Evolutionary conservation across 2,888 invertebrate genomes (phyloP).

Genomic region (Scaptomyza cyrtandrae): DNA sequence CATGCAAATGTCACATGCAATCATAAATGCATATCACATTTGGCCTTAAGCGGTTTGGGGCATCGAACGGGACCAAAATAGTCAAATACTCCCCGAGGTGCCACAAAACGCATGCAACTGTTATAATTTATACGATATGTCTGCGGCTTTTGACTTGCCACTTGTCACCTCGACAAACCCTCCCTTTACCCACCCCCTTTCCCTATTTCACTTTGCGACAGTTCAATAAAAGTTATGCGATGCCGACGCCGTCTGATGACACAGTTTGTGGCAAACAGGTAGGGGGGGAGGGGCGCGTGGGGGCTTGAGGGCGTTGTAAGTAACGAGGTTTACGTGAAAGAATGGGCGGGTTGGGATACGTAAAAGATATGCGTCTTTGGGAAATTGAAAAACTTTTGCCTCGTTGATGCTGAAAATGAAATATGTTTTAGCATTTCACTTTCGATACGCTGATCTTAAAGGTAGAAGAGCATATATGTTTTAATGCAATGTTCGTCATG

Average conservation of each 20-base stretch:
- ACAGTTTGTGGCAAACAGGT: conserved; percentile 56
- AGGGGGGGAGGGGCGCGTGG: background rate
- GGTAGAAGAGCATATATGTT: background rate
- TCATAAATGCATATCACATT: conserved; percentile 73
- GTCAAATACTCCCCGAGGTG: conserved; percentile 47
- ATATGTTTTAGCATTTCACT: conserved; percentile 61
- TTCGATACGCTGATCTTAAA: conserved; percentile 11
- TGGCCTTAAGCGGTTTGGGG: background rate
- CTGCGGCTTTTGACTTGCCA: conserved; percentile 76
- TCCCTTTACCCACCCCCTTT: background rate
- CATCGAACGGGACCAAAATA: conserved; percentile 24
- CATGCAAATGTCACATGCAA: conserved; percentile 75
- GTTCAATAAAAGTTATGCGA: conserved; percentile 78
- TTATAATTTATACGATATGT: conserved; percentile 77
- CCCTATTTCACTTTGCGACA: conserved; percentile 48
- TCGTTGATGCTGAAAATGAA: conserved; percentile 76
- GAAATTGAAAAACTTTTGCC: conserved; percentile 76
- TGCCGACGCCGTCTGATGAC: conserved; percentile 65
- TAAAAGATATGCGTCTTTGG: conserved; percentile 40
- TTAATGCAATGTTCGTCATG: too few species aligned
- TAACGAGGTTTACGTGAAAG: conserved; percentile 16
- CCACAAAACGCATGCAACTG: conserved; percentile 50
- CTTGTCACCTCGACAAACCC: conserved; percentile 61
- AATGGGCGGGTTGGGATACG: conserved; percentile 24
- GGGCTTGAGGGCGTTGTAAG: background rate